Conservation (phyloP, 1,140 invertebrate species). For the Lethocerus indicus region DNA sequence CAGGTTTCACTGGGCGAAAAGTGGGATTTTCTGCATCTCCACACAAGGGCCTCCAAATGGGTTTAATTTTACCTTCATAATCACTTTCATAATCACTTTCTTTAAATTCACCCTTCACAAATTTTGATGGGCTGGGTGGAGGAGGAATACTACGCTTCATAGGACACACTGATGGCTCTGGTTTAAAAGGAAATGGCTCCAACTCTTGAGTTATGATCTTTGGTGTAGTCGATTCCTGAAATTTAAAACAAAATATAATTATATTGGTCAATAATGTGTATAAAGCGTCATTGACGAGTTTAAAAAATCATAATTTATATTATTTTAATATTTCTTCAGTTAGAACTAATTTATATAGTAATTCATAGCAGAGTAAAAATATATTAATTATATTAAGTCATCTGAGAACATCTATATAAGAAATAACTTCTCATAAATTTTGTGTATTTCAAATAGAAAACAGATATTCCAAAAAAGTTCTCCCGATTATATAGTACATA, state of each 20-base stretch:
- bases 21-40: slow-evolving; percentile 32
- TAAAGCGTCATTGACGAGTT: neutral
- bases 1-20: slow-evolving; percentile 37
- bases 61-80: slow-evolving; percentile 41
- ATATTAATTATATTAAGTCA: no score
- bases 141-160: slow-evolving; percentile 13
- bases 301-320: no score
- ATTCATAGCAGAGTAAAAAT: no score
- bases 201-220: slow-evolving; percentile 19
- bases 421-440: no score
- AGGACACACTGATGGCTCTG: slow-evolving; percentile 11
- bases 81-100: slow-evolving; percentile 60
- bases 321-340: no score
- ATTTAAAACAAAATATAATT: slow-evolving; percentile 12
- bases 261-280: neutral
- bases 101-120: slow-evolving; percentile 47
- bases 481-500: no score
- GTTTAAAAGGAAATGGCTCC: slow-evolving; percentile 30
- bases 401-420: no score
- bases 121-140: slow-evolving; percentile 41
- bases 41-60: slow-evolving; percentile 34
- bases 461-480: no score
- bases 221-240: slow-evolving; percentile 30
- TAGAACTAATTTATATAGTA: no score
- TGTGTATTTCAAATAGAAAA: no score